Evolutionary conservation across 2,797 vertebrate genomes (phyloP), one percentile per base, ranked within the genome.

Genomic region (Rhinichthys osculus): DNA sequence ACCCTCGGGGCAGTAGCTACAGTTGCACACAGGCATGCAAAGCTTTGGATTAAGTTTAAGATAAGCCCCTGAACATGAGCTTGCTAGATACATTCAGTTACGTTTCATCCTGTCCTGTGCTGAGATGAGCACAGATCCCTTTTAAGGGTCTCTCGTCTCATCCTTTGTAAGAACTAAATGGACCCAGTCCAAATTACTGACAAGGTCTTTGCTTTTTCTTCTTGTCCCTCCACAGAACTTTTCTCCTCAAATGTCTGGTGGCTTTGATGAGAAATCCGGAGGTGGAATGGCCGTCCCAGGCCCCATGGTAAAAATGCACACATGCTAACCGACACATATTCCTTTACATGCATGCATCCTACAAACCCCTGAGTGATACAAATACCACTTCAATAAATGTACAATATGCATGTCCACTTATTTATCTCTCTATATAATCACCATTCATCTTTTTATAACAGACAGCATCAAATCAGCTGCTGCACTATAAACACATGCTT

Each of bases 211-310:
- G 38, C 16, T 69, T 70, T 76, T 74, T 85, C 81, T 85, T 83
- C 85, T 78, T 59, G 47, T 35, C 83, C 59, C 67, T 87, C 89
- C n/a, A 1, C 93, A 99, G 98, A 99, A 99, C 97, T 98, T 97
- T 92, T 96, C 97, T 94, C 92, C 97, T 96, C 98, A 99, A 89
- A 95, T 99, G 97, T 96, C 97, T 91, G 95, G 95, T 2, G 97
- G 97, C 88, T 99, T 96, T 2, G 97, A 97, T 23, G 97, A 98
- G 87, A 99, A 99, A 93, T 97, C 98, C 0, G 84, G 91, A 84
- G 94, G 93, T 4, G 96, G 89, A 85, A 93, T 98, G 86, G 88
- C 97, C 0, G 93, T 98, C 88, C 96, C 96, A 67, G 98, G 98
- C 78, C 98, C 98, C 83, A 98, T 99, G 97, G 98, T 98, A 81